Base-by-base conservation (phyloP, 2,113 vertebrate species). In the Miniopterus natalensis region DNA sequence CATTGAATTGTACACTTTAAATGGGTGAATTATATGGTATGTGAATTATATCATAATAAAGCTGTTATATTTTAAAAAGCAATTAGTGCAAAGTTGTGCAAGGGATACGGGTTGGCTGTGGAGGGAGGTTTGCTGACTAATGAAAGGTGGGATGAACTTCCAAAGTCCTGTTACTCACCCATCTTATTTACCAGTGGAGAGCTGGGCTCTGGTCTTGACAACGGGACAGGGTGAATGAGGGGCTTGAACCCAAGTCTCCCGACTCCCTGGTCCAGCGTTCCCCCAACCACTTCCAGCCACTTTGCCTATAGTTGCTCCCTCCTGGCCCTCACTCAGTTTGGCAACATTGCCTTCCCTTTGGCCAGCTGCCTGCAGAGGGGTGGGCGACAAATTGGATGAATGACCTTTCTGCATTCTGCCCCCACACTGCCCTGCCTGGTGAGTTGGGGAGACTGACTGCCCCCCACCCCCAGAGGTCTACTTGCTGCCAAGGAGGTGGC, bases 401-500 rank as follows among this genome's bases (percentile, higher is more conserved):
- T 9, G 66, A 61, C 49, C 55, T 92, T 66, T 59, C 92, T 74
- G 31, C 57, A 5, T 55, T 53, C 79, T 6, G n/a, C 55, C 84
- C 51, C 90, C 23, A 65, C 88, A 87, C 92, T 20, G 13, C 21
- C 49, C 55, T 14, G 80, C 80, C 90, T 81, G 65, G 59, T 45
- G 71, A 65, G 42, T 78, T 81, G 71, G 65, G n/a, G 80, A 65
- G 57, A 83, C 84, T 65, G 74, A 12, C 21, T 47, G 29, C 3
- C 74, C 83, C 25, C 42, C 23, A 8, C n/a, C 61, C 63, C 86
- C 45, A 5, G 85, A 86, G 94, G 90, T 77, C 88, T 81, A 68
- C 73, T 31, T 20, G 17, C 42, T 88, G 95, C 94, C 96, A 97
- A 85, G 80, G 81, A 93, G 51, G 81, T 36, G 31, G 80, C 90